These are phyloP conservation scores for Zoroaster sp. DNA, from an alignment of 53 echinoderm and acorn worm genomes.

Conservation along the genomic window DNA sequence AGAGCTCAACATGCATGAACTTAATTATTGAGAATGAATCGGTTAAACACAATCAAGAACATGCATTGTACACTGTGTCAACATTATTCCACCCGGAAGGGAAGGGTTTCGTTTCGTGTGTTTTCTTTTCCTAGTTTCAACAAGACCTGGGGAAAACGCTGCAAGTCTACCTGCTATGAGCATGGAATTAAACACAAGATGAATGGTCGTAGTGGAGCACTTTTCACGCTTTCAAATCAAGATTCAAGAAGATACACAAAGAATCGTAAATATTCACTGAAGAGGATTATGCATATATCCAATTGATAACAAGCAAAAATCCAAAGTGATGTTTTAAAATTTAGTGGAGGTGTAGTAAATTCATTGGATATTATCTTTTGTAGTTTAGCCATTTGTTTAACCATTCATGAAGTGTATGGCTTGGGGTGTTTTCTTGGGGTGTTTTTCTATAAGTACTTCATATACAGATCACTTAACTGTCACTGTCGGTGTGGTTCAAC, in stretches of 20 bases:
- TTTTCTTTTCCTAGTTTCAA: background rate
- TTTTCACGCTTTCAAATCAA: background rate
- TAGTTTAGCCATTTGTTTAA: slow-evolving; percentile 6
- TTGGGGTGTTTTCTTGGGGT: slow-evolving; percentile 45
- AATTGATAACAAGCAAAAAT: background rate
- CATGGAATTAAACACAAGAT: slow-evolving; percentile 25
- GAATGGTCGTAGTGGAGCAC: background rate
- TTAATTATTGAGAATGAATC: background rate
- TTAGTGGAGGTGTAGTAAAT: background rate
- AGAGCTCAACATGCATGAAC: background rate
- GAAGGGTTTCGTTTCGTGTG: slow-evolving; percentile 27
- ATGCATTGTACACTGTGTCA: slow-evolving; percentile 20
- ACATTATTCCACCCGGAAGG: slow-evolving; percentile 47
- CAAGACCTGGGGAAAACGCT: slow-evolving; percentile 17
- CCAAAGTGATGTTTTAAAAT: background rate
- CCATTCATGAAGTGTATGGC: slow-evolving; percentile 28
- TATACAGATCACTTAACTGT: background rate
- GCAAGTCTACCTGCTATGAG: slow-evolving; percentile 40
- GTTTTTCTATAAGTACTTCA: background rate
- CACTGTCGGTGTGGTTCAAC: background rate
- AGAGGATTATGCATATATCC: background rate
- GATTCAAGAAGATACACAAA: background rate
- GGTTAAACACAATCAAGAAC: background rate
- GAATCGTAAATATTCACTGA: background rate
- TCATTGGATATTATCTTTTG: background rate